Percentiles rank a stretch among this genome's conserved stretches.
Conservation (phyloP, 2,888 invertebrate species). For the Vanessa cardui region DNA sequence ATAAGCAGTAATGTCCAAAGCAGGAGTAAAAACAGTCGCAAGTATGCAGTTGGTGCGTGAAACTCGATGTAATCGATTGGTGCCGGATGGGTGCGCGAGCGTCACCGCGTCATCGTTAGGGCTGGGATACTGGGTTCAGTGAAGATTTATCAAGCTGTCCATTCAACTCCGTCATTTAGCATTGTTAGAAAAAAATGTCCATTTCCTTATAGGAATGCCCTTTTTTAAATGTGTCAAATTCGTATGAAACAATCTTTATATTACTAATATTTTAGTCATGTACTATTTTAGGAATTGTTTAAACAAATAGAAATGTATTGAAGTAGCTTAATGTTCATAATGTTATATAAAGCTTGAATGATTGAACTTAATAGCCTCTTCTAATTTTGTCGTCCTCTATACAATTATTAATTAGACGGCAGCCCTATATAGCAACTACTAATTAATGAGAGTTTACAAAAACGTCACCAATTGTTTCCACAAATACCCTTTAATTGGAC, state of each 20-base stretch:
- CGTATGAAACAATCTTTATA: no score
- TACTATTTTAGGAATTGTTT: no score
- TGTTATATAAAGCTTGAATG: not conserved
- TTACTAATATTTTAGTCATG: no score
- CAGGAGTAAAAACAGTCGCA: constrained; percentile 51
- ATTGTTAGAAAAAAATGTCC: not conserved
- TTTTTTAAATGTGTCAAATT: no score
- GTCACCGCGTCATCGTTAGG: constrained; percentile 41
- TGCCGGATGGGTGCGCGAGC: constrained; percentile 62
- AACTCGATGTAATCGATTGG: constrained; percentile 69
- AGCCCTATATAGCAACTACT: constrained; percentile 11
- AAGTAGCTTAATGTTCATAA: not conserved
- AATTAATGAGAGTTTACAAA: constrained; percentile 7
- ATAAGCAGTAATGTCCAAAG: constrained; percentile 3
- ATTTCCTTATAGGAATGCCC: no score
- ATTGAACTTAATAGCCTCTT: constrained; percentile 1
- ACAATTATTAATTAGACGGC: constrained; percentile 2
- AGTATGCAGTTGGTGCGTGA: constrained; percentile 68
- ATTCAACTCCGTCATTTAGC: not conserved
- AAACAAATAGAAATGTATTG: not conserved
- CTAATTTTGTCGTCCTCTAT: not conserved
- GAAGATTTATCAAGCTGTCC: not conserved
- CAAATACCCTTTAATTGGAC: not conserved
- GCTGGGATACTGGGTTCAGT: constrained; percentile 9
- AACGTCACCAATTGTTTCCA: constrained; percentile 7